Conservation (phyloP, 2,113 vertebrate species). For the Tragelaphus scriptus region DNA sequence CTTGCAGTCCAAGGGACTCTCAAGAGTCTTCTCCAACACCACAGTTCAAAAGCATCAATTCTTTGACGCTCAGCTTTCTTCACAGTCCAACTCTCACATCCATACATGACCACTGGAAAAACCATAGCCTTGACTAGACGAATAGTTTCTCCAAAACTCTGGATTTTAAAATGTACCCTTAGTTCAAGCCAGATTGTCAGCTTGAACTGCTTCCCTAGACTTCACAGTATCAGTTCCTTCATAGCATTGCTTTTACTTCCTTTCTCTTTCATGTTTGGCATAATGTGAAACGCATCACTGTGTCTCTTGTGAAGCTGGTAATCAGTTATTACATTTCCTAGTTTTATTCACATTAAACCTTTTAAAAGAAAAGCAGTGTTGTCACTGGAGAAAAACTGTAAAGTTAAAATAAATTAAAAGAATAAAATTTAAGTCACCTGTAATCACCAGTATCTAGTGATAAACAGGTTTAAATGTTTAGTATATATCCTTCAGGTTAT, state of each 20-base stretch:
- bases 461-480: not conserved
- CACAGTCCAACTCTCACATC: too few relatives aligned
- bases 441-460: not conserved
- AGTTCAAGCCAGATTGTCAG: not conserved
- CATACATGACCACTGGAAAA: too few relatives aligned
- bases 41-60: too few relatives aligned
- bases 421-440: not conserved
- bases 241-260: not conserved
- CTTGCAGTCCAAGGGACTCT: too few relatives aligned
- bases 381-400: not conserved
- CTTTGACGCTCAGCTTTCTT: too few relatives aligned
- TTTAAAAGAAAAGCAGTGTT: constrained; percentile 6
- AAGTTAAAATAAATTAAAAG: not conserved
- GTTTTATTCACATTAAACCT: not conserved
- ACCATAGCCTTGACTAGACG: too few relatives aligned
- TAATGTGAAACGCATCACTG: not conserved
- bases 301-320: not conserved
- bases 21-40: too few relatives aligned
- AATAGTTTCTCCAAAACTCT: not conserved
- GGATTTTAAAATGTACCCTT: not conserved
- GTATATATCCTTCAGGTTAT: not conserved
- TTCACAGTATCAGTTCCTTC: not conserved
- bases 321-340: not conserved
- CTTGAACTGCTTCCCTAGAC: not conserved
- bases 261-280: not conserved